phyloP scores from a whole-genome alignment of 2,888 invertebrate genomes.

The Cantharis lateralis region DNA sequence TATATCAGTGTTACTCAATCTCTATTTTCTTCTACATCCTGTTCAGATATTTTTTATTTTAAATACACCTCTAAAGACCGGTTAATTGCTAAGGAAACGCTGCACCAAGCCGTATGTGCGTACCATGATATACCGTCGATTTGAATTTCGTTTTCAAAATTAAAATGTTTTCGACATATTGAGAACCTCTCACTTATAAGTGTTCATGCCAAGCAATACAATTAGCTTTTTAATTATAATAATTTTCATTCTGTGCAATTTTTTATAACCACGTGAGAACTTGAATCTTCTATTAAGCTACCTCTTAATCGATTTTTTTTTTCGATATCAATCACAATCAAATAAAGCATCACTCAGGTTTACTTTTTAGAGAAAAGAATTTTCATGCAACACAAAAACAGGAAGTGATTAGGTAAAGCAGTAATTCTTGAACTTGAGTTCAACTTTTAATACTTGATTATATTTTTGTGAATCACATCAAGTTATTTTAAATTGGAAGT shows the following conservation, averaged over 20 bases:
- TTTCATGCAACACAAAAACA: not conserved
- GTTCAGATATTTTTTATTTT: not conserved
- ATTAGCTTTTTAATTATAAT: not conserved
- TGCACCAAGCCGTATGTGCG: not conserved
- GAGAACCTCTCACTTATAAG: not conserved
- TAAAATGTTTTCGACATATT: not conserved
- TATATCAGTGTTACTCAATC: not conserved
- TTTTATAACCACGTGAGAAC: not conserved
- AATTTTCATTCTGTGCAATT: not conserved
- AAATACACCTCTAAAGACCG: not conserved
- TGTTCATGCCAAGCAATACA: not conserved
- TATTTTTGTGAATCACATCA: not conserved
- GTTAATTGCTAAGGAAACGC: not conserved
- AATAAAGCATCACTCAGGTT: too few relatives aligned
- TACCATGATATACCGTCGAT: not conserved
- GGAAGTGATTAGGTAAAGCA: not conserved
- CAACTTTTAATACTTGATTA: not conserved
- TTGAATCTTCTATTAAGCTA: not conserved
- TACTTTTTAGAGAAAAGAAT: too few relatives aligned
- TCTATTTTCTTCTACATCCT: not conserved
- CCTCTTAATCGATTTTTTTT: not conserved
- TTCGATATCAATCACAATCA: not conserved
- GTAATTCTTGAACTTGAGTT: not conserved
- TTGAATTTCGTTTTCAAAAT: not conserved
- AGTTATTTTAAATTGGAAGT: not conserved